phyloP scores from a whole-genome alignment of 1,140 invertebrate species.

The Monomorium pharaonis region DNA sequence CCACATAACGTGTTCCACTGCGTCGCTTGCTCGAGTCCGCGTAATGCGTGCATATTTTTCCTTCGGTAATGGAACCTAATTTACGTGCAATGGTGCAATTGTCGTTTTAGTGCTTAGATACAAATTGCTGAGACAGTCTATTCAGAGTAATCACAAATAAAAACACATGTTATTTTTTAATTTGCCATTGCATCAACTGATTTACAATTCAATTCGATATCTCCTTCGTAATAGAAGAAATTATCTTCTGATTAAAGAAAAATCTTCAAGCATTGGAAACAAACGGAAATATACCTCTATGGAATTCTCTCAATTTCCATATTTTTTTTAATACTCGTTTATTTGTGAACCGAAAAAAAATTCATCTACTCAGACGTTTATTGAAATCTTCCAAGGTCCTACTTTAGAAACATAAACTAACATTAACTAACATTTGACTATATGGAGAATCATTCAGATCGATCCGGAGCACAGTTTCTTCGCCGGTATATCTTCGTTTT shows the following conservation, averaged over 20 bases:
- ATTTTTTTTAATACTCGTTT: background rate
- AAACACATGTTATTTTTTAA: background rate
- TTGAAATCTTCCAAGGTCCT: background rate
- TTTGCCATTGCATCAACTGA: background rate
- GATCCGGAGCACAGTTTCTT: background rate
- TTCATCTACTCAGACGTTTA: background rate
- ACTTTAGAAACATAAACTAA: background rate
- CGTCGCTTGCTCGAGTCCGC: background rate
- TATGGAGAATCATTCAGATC: background rate
- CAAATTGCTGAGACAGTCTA: background rate
- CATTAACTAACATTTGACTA: background rate
- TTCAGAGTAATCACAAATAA: background rate
- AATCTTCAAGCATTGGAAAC: background rate
- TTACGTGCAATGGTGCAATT: background rate
- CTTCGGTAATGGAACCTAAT: conserved; percentile 7
- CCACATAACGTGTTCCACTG: background rate
- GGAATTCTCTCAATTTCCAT: background rate
- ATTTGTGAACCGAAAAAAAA: background rate
- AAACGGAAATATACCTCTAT: background rate
- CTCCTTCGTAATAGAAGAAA: background rate
- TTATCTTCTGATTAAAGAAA: background rate
- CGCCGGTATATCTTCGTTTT: background rate
- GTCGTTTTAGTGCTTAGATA: background rate
- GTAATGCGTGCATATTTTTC: conserved; percentile 20
- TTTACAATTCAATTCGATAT: too few species aligned